Base-by-base conservation (phyloP, 2,797 vertebrate genomes). In the Enteromius radiatus region DNA sequence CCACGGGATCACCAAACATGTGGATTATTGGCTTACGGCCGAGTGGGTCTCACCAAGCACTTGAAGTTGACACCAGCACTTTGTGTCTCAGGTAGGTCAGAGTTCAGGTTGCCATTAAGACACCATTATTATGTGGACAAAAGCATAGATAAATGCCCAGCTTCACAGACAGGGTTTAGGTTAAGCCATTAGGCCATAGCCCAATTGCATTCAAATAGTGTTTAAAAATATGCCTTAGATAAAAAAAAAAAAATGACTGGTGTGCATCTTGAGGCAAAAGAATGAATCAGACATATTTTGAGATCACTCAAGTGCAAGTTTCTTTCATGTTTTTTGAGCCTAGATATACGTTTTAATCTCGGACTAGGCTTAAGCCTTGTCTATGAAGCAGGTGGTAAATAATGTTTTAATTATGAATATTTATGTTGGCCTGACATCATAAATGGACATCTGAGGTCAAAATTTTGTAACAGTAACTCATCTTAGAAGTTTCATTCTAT, bases 71-170 rank as follows among this genome's bases (percentile, higher is more conserved):
- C 80, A 38, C 52, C 26, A 47, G 41, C 52, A 31, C 45, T 56
- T 17, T 38, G n/a, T 19, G n/a, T 56, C 56, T 69, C 23, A 31
- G 78, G 78, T 70, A 82, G 52, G 68, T 84, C 78, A 81, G 65
- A 78, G 82, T 69, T 82, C 65, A 33, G 0, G 4, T 49, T 71
- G 4, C 70, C 31, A 17, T 23, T 54, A 54, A 74, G 31, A 63
- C 56, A 28, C 38, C 23, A 43, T 31, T 76, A 28, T 31, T 43
- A 23, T 74, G 31, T 74, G 21, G 49, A 33, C 49, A 74, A 74
- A 74, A 54, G 6, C 21, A 15, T 36, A 38, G 54, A 38, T 23
- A 23, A 56, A 28, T 5, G 26, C 14, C 26, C 1, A n/a, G 54
- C 10, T 56, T 56, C n/a, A 23, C n/a, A 23, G n/a, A 23, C 52